Evolutionary conservation across 2,888 invertebrate genomes (phyloP), one percentile per base, ranked within the genome.

Genomic region (Cabera pusaria): DNA sequence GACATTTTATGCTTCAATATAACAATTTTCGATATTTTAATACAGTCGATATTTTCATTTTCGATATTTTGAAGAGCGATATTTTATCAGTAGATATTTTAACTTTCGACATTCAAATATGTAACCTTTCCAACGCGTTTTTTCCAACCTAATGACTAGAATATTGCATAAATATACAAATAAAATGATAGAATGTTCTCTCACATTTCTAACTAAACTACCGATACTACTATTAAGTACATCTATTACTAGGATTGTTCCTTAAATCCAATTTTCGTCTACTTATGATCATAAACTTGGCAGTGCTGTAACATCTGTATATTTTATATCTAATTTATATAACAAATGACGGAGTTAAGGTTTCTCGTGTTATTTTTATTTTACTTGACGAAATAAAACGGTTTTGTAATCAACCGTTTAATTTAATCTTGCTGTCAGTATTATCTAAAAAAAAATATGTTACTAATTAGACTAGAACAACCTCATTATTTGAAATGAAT

Each of bases 281-380:
- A 73, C 63, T 65, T 72, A 65, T 50, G 72, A 63, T 71, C 28
- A 41, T 49, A 51, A 67, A 70, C 65, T 76, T 85, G 86, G 86
- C 86, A 86, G 86, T 86, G 86, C 77, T 82, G 71, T 72, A 66
- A 75, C 65, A 72, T 76, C 65, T 69, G 70, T 75, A 59, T 40
- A 34, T 24, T 20, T 6, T 63, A 58, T 54, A 57, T 62, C 59
- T 59, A 55, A 57, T 58, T 53, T 47, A 28, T 33, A 52, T 60
- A 50, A 55, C 49, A 50, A 52, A 56, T 53, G 53, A 56, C 53
- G 56, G 58, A 56, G n/a, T 51, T 35, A 37, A 38, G n/a, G n/a
- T n/a, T n/a, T n/a, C n/a, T n/a, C n/a, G n/a, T n/a, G n/a, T n/a
- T n/a, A n/a, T n/a, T n/a, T n/a, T n/a, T n/a, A n/a, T 27, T 28